phyloP scores from a whole-genome alignment of 2,888 invertebrate genomes.

The Caenorhabditis sulstoni region DNA sequence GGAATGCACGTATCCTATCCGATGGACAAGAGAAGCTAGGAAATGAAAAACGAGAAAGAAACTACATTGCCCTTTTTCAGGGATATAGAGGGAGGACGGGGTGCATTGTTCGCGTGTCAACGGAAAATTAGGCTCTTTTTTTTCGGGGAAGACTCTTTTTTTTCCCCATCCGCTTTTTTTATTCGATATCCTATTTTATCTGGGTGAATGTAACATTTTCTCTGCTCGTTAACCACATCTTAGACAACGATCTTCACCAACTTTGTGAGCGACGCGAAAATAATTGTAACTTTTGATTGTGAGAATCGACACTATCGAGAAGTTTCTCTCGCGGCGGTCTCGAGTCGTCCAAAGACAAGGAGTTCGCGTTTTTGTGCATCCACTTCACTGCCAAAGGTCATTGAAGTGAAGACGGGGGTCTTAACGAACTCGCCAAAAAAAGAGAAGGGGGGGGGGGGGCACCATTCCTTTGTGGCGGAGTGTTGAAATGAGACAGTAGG shows the following conservation, averaged over 20 bases:
- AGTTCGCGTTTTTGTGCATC: slow-evolving; percentile 21
- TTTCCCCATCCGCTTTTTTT: slow-evolving; percentile 23
- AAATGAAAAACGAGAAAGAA: slow-evolving; percentile 12
- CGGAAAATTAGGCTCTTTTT: slow-evolving; percentile 34
- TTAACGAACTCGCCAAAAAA: slow-evolving; percentile 45
- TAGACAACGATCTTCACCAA: slow-evolving; percentile 1
- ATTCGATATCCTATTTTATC: slow-evolving; percentile 37
- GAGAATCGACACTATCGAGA: too few species aligned
- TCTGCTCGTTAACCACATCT: too few species aligned
- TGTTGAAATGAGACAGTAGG: slow-evolving; percentile 34
- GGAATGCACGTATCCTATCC: not conserved
- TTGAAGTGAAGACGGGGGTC: slow-evolving; percentile 30
- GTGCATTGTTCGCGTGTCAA: slow-evolving; percentile 55
- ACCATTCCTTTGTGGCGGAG: too few species aligned
- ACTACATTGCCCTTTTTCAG: slow-evolving; percentile 23
- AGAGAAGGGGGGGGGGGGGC: not conserved
- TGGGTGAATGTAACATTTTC: too few species aligned
- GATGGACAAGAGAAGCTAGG: not conserved
- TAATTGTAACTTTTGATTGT: too few species aligned
- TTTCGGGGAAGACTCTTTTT: not conserved
- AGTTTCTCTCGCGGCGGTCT: too few species aligned
- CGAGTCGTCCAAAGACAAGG: not conserved
- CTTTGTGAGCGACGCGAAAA: not conserved
- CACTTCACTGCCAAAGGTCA: slow-evolving; percentile 38
- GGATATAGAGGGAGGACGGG: not conserved